Evolutionary conservation across 2,888 invertebrate genomes (phyloP).

Genomic region (Phoronis australis): DNA sequence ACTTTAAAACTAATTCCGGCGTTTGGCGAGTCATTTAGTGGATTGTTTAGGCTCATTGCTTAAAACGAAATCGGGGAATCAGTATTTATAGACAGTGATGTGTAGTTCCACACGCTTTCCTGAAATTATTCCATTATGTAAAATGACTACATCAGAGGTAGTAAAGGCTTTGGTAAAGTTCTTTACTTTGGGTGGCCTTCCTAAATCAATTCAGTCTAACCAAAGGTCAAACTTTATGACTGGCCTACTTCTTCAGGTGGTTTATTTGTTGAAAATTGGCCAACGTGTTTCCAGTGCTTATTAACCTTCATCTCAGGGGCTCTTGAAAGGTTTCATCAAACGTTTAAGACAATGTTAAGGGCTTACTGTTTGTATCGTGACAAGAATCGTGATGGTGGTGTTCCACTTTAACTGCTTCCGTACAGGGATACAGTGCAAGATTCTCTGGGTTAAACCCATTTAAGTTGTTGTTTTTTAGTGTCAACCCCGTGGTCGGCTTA

Average conservation of each 20-base stretch:
- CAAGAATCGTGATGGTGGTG: constrained; percentile 9
- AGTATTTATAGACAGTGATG: constrained; percentile 16
- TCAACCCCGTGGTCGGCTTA: too few species aligned
- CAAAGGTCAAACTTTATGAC: constrained; percentile 20
- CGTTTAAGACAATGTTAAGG: too few species aligned
- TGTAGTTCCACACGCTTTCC: constrained; percentile 15
- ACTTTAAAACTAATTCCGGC: constrained; percentile 10
- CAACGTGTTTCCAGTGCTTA: constrained; percentile 5
- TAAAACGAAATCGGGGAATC: constrained; percentile 10
- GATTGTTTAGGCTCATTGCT: constrained; percentile 17
- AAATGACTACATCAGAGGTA: constrained; percentile 15
- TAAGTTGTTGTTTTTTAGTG: too few species aligned
- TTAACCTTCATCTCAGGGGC: constrained; percentile 5
- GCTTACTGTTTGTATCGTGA: constrained; percentile 10
- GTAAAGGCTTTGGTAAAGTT: constrained; percentile 16
- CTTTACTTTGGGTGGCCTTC: constrained; percentile 17
- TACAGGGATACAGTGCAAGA: too few species aligned
- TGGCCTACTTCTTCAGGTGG: constrained; percentile 13
- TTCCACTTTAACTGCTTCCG: constrained; percentile 10
- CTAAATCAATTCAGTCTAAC: constrained; percentile 17
- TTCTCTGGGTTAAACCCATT: too few species aligned
- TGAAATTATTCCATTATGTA: constrained; percentile 21
- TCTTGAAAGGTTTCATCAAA: too few species aligned
- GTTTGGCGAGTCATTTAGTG: constrained; percentile 11
- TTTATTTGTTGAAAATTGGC: constrained; percentile 8